Conservation (phyloP, 1,140 invertebrate species). For the Drosophila gunungcola region DNA sequence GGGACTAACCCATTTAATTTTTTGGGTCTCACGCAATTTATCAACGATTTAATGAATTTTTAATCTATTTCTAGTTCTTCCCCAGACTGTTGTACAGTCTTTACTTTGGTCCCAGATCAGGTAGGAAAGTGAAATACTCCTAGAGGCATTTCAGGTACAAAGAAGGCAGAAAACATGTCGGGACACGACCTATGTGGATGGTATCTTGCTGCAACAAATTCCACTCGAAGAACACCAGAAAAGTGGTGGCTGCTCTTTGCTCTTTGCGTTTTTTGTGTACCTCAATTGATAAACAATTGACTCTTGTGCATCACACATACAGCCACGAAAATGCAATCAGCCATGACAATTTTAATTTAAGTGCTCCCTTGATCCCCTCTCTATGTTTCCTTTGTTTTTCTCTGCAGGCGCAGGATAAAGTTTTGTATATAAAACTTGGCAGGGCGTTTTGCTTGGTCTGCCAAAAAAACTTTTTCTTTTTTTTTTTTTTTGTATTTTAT, state of each 20-base stretch:
- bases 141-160: constrained; percentile 41
- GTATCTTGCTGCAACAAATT: constrained; percentile 46
- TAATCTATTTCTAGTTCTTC: constrained; percentile 65
- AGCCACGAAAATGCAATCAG: constrained; percentile 68
- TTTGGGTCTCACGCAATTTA: constrained; percentile 55
- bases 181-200: constrained; percentile 60
- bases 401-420: constrained; percentile 26
- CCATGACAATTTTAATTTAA: constrained; percentile 64
- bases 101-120: constrained; percentile 48
- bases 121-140: constrained; percentile 44
- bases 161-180: constrained; percentile 39
- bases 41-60: constrained; percentile 78
- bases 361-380: constrained; percentile 13
- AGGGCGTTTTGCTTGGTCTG: constrained; percentile 30
- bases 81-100: constrained; percentile 37
- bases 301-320: constrained; percentile 51
- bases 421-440: constrained; percentile 50
- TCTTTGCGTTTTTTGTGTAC: constrained; percentile 12
- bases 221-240: constrained; percentile 38
- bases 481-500: constrained; percentile 13
- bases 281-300: constrained; percentile 80
- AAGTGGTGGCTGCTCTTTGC: constrained; percentile 34
- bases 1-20: constrained; percentile 44
- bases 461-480: constrained; percentile 28
- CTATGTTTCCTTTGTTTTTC: not conserved